Conservation (phyloP, 2,113 vertebrate genomes). For the Tenebrosternarchus preto region DNA sequence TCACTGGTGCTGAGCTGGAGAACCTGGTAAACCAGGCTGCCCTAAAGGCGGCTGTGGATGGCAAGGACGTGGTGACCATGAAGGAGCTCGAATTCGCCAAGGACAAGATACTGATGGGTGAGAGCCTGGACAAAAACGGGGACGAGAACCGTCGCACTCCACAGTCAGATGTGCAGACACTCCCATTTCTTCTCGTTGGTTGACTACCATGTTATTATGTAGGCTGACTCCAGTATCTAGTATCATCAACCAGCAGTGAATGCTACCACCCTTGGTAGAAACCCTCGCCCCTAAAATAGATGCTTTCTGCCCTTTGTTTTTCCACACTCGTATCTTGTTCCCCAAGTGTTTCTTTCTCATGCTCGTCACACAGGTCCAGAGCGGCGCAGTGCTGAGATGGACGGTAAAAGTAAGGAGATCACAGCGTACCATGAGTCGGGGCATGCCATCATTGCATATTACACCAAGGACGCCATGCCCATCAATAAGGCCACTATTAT, state of each 20-base stretch:
- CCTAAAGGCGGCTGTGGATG: slow-evolving; percentile 94
- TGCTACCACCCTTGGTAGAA: no score
- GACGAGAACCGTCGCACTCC: no score
- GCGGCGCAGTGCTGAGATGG: slow-evolving; percentile 92
- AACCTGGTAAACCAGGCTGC: slow-evolving; percentile 98
- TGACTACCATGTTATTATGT: no score
- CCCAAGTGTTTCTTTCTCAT: not conserved
- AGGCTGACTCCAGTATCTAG: no score
- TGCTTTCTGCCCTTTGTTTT: no score
- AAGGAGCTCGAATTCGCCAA: slow-evolving; percentile 96
- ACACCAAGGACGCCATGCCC: slow-evolving; percentile 96
- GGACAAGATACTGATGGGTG: slow-evolving; percentile 98
- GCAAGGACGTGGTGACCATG: slow-evolving; percentile 95
- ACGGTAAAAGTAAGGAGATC: slow-evolving; percentile 90
- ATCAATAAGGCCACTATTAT: slow-evolving; percentile 99
- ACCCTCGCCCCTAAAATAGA: no score
- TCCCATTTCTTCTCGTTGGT: no score
- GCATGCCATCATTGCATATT: slow-evolving; percentile 94
- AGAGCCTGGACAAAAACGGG: slow-evolving; percentile 31
- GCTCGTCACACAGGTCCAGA: slow-evolving; percentile 82
- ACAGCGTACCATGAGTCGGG: slow-evolving; percentile 97
- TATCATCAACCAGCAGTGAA: no score
- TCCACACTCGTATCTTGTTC: not conserved
- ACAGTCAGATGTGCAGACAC: no score
- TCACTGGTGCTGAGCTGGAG: slow-evolving; percentile 96